Evolutionary conservation across 35 echinoderm and acorn worm genomes (phyloP), one percentile per base, ranked within the genome.

Genomic region (Patiria miniata): DNA sequence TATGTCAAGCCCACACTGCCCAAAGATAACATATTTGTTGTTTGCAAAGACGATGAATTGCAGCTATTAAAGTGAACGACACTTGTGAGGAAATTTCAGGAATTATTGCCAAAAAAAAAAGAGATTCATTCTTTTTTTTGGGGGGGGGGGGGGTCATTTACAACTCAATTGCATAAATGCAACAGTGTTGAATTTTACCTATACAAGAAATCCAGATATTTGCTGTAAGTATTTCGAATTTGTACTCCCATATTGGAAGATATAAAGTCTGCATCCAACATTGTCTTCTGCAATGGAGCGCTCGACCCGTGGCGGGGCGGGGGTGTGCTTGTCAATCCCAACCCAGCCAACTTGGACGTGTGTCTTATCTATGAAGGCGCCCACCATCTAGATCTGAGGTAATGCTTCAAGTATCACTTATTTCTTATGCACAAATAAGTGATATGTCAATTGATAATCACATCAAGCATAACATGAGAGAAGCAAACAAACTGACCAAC

Each of bases 261-360:
- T 79, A 61, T 96, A n/a, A 78, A 77, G 0, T 81, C 77, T 81
- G 79, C 78, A 8, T 93, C 85, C 32, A 96, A 96, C 57, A 96
- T 96, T 59, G 83, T 96, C 57, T 96, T 96, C 77, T 89, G 90
- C 29, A 96, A 96, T 68, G 94, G 94, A 28, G 68, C 69, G 6
- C 57, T 96, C 19, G 94, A 96, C 78, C 94, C 94, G 32, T 96
- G 94, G 94, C 83, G 94, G n/a, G 61, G 65, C 16, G 94, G 94
- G 32, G 94, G 94, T 10, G 82, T 96, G 5, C 79, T 82, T 16
- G 37, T 79, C n/a, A 61, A 55, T 79, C 52, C 92, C 29, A 36
- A 73, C 8, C 88, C 86, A 5, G 90, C 83, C 26, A 40, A 79
- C 19, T 22, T 96, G 10, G 68, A 89, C 14, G 81, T 86, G 16